Evolutionary conservation across 2,797 vertebrate genomes (phyloP).

Genomic region (Octomys mimax): DNA sequence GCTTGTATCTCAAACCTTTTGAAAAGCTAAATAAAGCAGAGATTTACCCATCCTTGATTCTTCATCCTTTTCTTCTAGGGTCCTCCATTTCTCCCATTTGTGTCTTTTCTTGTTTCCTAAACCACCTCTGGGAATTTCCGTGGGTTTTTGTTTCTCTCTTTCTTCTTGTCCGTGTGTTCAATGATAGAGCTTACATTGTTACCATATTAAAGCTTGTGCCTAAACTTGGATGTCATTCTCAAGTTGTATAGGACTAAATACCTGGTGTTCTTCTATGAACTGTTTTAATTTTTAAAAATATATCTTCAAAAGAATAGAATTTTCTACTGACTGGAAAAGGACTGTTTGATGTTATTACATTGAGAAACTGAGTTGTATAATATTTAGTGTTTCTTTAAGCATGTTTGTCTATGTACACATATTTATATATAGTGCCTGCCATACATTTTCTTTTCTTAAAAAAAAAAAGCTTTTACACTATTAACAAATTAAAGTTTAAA

Average conservation of each 20-base stretch:
- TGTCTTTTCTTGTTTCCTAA: slow-evolving; percentile 39
- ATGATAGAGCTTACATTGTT: slow-evolving; percentile 1
- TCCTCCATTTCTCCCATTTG: slow-evolving; percentile 44
- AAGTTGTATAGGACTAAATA: slow-evolving; percentile 32
- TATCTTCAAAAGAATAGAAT: background rate
- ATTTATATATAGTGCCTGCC: background rate
- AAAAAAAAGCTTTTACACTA: background rate
- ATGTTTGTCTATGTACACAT: background rate
- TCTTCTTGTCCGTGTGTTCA: slow-evolving; percentile 50
- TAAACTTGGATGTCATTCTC: slow-evolving; percentile 54
- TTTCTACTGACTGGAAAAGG: background rate
- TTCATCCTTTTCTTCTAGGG: slow-evolving; percentile 59
- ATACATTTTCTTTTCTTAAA: background rate
- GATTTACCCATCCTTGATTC: slow-evolving; percentile 80
- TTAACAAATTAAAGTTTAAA: background rate
- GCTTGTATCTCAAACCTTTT: slow-evolving; percentile 81
- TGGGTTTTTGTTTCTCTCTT: background rate
- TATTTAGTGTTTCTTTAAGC: slow-evolving; percentile 42
- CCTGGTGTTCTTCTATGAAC: background rate
- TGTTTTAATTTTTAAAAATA: slow-evolving; percentile 56
- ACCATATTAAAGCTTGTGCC: slow-evolving; percentile 51
- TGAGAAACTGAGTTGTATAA: background rate
- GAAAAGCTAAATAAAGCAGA: slow-evolving; percentile 76
- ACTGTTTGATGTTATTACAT: background rate
- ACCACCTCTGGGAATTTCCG: slow-evolving; percentile 70